Evolutionary conservation across 2,888 invertebrate species (phyloP).

Genomic region (Heliconius aoede): DNA sequence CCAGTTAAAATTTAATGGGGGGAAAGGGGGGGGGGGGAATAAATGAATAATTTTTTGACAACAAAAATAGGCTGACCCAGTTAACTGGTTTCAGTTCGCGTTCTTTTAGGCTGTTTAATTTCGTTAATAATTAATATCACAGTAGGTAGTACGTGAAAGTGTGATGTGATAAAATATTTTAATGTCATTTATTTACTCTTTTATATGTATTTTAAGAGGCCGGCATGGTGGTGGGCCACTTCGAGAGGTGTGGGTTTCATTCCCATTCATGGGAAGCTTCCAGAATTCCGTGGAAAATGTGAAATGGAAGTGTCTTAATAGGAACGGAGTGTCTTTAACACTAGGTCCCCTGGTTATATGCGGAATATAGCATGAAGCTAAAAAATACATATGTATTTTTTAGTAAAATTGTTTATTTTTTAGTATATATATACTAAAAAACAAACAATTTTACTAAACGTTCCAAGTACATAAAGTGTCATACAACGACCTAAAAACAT

Average conservation of each 20-base stretch:
- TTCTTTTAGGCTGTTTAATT: constrained; percentile 56
- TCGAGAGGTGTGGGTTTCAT: too few relatives aligned
- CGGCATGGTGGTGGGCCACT: background rate
- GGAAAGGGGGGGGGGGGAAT: background rate
- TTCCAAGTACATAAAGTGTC: constrained; percentile 12
- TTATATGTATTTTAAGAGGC: background rate
- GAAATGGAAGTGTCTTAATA: background rate
- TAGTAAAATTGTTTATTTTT: too few relatives aligned
- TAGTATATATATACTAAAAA: background rate
- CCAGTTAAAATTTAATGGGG: constrained; percentile 3
- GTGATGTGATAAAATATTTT: constrained; percentile 65
- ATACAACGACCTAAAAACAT: constrained; percentile 22
- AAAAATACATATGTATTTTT: too few relatives aligned
- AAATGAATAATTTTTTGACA: constrained; percentile 30
- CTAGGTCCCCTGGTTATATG: too few relatives aligned
- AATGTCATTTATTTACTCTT: background rate
- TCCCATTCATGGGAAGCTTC: background rate
- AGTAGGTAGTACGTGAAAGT: constrained; percentile 48
- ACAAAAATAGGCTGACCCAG: constrained; percentile 30
- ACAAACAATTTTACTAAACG: background rate
- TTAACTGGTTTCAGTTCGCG: constrained; percentile 30
- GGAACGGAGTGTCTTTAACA: too few relatives aligned
- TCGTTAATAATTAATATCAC: constrained; percentile 63
- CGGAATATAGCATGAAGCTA: too few relatives aligned
- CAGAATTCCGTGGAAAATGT: background rate